Conservation (phyloP, 2,888 invertebrate species). For the Ectropis crepuscularia region DNA sequence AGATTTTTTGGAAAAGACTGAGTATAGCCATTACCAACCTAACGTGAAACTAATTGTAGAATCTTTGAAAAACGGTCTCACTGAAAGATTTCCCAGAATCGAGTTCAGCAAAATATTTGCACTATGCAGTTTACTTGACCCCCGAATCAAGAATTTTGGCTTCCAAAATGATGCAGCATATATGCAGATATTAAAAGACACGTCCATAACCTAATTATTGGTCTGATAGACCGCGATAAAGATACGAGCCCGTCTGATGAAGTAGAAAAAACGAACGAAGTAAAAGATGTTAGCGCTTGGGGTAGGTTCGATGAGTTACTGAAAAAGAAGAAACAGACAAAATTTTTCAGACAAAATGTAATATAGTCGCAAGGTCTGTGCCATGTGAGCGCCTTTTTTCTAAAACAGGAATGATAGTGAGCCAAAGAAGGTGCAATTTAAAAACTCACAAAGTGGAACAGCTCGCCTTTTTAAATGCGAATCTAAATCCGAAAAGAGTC, state of each 20-base stretch:
- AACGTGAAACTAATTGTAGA: slow-evolving; percentile 6
- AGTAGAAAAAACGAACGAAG: neutral
- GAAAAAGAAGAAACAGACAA: slow-evolving; percentile 27
- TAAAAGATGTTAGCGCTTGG: slow-evolving; percentile 24
- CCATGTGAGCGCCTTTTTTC: slow-evolving; percentile 24
- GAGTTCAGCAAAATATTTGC: no score
- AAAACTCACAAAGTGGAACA: slow-evolving; percentile 6
- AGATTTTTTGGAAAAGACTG: slow-evolving; percentile 23
- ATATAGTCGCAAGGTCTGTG: no score
- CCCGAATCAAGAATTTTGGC: no score
- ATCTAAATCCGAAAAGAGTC: neutral
- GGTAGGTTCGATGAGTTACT: slow-evolving; percentile 29
- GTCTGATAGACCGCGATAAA: no score
- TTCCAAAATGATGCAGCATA: no score
- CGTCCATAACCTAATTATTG: no score
- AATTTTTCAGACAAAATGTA: no score
- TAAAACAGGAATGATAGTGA: slow-evolving; percentile 23
- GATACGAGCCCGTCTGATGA: neutral
- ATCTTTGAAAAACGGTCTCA: neutral
- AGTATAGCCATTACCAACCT: slow-evolving; percentile 12
- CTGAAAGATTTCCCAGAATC: slow-evolving; percentile 3
- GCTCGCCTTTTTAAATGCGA: neutral
- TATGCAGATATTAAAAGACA: no score
- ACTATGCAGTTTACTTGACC: no score
- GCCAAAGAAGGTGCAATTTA: slow-evolving; percentile 8